Conservation (phyloP, 2,888 invertebrate genomes). For the Amblyjoppa fuscipennis region DNA sequence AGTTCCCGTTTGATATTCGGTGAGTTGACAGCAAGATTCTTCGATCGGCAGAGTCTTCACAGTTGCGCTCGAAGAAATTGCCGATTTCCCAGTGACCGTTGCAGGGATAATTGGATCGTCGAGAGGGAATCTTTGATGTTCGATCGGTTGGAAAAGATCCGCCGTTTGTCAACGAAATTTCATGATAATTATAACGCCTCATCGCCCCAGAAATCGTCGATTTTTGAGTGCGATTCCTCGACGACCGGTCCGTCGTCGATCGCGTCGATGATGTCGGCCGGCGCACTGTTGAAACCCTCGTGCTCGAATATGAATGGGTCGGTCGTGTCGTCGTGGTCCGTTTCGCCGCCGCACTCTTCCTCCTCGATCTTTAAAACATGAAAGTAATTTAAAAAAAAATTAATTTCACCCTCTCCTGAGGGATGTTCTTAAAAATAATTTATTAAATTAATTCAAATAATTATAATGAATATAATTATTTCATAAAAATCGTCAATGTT, state of each 20-base stretch:
- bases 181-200: conserved; percentile 69
- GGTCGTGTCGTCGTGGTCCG: conserved; percentile 70
- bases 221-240: conserved; percentile 67
- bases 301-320: conserved; percentile 70
- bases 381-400: not conserved
- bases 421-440: too few species aligned
- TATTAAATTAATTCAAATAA: too few species aligned
- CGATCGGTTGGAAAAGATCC: conserved; percentile 36
- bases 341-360: conserved; percentile 66
- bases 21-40: not conserved
- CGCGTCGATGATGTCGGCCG: conserved; percentile 62
- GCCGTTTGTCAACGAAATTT: not conserved
- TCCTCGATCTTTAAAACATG: conserved; percentile 62
- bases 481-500: too few species aligned
- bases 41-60: too few species aligned
- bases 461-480: too few species aligned
- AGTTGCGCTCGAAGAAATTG: conserved; percentile 1
- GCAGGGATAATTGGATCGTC: conserved; percentile 6
- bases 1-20: not conserved
- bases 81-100: not conserved
- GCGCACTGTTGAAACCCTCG: conserved; percentile 70
- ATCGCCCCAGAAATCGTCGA: conserved; percentile 75
- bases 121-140: conserved; percentile 17
- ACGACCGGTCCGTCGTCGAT: conserved; percentile 67
- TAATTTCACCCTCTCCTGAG: too few species aligned